Base-by-base conservation (phyloP, 1,140 invertebrate genomes). In the Drosophila setifemur region DNA sequence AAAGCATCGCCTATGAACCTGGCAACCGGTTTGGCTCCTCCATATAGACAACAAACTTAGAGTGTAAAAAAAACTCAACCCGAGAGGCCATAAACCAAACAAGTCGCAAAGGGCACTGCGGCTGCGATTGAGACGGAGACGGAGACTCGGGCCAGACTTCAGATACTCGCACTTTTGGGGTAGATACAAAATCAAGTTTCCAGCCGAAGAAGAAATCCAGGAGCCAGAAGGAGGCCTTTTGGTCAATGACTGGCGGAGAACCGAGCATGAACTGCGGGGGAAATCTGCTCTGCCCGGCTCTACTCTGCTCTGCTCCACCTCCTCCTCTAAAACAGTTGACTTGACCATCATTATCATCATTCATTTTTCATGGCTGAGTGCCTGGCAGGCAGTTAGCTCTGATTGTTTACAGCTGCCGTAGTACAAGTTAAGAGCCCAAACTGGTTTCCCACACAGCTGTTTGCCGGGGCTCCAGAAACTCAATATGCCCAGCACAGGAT, bases 331-430 rank as follows among this genome's bases (percentile, higher is more conserved):
- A 42, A 31, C 55, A 42, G 50, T 67, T 70, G 47, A 42, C 63
- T 33, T 48, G 57, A 35, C 68, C 81, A 71, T 85, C 81, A 86
- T 85, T 72, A 85, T 85, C 81, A 85, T 85, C 75, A 85, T 85
- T 85, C 81, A 85, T 85, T 85, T 85, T 85, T 86, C 81, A 85
- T 85, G 81, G 81, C 67, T 85, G 75, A 85, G 81, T 85, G 81
- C 81, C 81, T 85, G 75, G 75, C 81, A 79, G 83, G 81, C 81
- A 81, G 81, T 85, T 86, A 72, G 76, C 81, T 85, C 66, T 81
- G 81, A 86, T 85, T 85, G 81, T 86, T 85, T 85, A 85, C 81
- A 86, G 81, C 81, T 85, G 79, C 79, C 79, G 78, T 82, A 81
- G 61, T 64, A 66, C 49, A 37, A 58, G 47, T 35, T 33, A 19